These are phyloP conservation scores for Blomia tropicalis DNA, from an alignment of 2,888 invertebrate genomes.

Conservation along the genomic window DNA sequence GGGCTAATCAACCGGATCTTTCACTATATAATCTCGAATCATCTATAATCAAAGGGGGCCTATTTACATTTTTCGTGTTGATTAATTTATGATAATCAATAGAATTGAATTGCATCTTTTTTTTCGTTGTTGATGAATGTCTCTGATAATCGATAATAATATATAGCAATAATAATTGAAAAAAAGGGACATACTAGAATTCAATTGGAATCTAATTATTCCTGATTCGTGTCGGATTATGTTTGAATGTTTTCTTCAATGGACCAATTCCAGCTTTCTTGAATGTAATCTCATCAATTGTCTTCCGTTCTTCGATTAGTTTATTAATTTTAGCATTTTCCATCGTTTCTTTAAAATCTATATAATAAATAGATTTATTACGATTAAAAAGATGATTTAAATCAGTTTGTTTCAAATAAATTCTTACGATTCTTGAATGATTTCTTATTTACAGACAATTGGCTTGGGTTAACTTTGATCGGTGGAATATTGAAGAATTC, in stretches of 20 bases:
- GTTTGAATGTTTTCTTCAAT: conserved; percentile 66
- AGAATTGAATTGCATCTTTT: too few species aligned
- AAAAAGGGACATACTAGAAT: too few species aligned
- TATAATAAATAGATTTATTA: conserved; percentile 5
- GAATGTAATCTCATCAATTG: conserved; percentile 60
- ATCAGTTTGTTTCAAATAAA: conserved; percentile 46
- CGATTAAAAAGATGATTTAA: background rate
- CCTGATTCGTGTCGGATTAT: conserved; percentile 32
- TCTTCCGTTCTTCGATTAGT: conserved; percentile 57
- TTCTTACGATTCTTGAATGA: conserved; percentile 42
- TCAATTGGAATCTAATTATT: background rate
- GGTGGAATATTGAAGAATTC: conserved; percentile 58
- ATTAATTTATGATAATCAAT: too few species aligned
- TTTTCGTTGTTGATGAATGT: too few species aligned
- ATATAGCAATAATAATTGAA: too few species aligned
- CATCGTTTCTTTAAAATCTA: conserved; percentile 19
- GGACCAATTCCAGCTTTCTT: conserved; percentile 70
- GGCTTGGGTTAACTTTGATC: conserved; percentile 43
- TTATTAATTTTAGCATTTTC: conserved; percentile 53
- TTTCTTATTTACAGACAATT: conserved; percentile 47
- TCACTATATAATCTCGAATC: too few species aligned
- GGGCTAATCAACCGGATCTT: too few species aligned
- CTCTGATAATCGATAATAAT: too few species aligned
- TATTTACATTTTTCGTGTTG: too few species aligned
- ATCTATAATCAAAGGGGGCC: too few species aligned